phyloP scores from a whole-genome alignment of 1,140 invertebrate species.

The Cyclargus thomasi region DNA sequence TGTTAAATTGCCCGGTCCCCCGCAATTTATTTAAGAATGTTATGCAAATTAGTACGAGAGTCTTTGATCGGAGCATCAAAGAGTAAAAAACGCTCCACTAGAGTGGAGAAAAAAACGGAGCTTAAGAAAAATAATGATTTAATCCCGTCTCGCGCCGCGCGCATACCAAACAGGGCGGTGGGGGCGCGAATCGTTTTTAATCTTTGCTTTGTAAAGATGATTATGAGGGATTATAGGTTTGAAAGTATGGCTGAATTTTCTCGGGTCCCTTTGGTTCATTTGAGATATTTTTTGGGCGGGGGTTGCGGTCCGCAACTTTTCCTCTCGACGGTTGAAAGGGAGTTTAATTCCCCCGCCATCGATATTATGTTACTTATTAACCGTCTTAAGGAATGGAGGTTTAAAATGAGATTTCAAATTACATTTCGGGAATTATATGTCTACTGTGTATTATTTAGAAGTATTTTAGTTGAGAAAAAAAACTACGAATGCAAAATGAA shows the following conservation, averaged over 20 bases:
- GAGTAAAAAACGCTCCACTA: constrained; percentile 66
- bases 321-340: constrained; percentile 64
- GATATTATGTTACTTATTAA: constrained; percentile 16
- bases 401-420: not conserved
- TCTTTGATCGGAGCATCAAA: constrained; percentile 74
- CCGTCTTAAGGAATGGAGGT: not conserved
- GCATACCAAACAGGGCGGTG: constrained; percentile 64
- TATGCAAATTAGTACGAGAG: constrained; percentile 74
- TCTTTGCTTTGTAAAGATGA: constrained; percentile 78
- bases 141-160: constrained; percentile 71
- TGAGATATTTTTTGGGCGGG: constrained; percentile 64
- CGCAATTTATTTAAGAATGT: constrained; percentile 74
- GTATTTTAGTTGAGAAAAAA: no score
- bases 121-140: constrained; percentile 76
- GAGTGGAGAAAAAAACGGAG: constrained; percentile 65
- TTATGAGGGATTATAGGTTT: constrained; percentile 77
- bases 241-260: constrained; percentile 72
- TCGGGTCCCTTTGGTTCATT: constrained; percentile 62
- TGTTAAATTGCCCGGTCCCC: constrained; percentile 50
- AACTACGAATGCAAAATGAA: no score
- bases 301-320: constrained; percentile 70
- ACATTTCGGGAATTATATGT: no score
- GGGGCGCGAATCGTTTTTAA: constrained; percentile 73
- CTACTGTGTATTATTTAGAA: no score
- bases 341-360: constrained; percentile 52